Evolutionary conservation across 2,888 invertebrate species (phyloP), one percentile per base, ranked within the genome.

Genomic region (Tetheella fluctuosa): DNA sequence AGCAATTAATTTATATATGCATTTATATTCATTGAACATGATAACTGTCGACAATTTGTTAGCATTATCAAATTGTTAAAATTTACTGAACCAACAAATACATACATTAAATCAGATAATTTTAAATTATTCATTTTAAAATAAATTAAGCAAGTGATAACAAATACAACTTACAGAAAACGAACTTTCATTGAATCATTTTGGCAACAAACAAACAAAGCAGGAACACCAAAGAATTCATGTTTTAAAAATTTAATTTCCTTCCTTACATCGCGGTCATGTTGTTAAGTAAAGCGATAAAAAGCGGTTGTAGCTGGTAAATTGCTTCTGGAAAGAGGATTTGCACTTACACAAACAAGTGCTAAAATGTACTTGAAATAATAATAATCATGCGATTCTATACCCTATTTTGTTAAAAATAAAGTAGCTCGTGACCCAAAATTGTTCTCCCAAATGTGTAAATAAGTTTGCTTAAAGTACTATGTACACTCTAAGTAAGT

Each of bases 241-340:
- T 58, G 61, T 65, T 64, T 62, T 7, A 72, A 74, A 17, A 20
- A 8, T 20, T 48, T 48, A 71, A 69, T 69, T 64, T 59, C 42
- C 57, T 54, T 64, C 60, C 68, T 64, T 62, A 69, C 63, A 64
- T 64, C 60, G 63, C 64, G 66, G 69, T 67, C 68, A 64, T 63
- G 66, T 70, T 74, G 70, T 77, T 73, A 74, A 71, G 71, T 68
- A 71, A 75, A 77, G 68, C 68, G 71, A 68, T 72, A 68, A 73
- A 76, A 76, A 75, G 59, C 64, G 67, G 69, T 65, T 65, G 63
- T 69, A 67, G 64, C 69, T 69, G 61, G 73, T 71, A 77, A 78
- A 80, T 78, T 73, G 71, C 77, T 66, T 59, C 61, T 67, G 71
- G 62, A 71, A 80, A 76, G 69, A 73, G 70, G 69, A 79, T 79